Percentiles rank a stretch among this genome's conserved stretches.
Evolutionary conservation across 2,888 invertebrate species (phyloP).

Genomic region (Loripinus fragilis): DNA sequence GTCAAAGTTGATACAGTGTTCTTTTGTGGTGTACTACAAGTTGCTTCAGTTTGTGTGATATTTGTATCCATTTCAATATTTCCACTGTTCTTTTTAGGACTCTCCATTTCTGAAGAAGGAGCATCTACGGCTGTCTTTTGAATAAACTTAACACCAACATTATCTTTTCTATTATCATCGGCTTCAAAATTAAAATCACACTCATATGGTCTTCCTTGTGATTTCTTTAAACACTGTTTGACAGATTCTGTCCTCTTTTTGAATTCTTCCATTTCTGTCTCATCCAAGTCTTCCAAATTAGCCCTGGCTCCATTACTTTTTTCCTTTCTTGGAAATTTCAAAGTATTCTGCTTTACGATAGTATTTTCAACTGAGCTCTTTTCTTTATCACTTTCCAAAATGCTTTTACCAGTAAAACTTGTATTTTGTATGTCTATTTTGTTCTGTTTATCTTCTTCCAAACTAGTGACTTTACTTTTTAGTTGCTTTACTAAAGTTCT

Average conservation of each 20-base stretch:
- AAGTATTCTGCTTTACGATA: no score
- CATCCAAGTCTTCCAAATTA: conserved; percentile 13
- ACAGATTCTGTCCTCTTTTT: conserved; percentile 44
- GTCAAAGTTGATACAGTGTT: conserved; percentile 38
- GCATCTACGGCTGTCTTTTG: neutral
- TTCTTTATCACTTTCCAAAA: no score
- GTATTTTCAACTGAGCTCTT: no score
- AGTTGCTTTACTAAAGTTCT: no score
- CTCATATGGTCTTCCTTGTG: conserved; percentile 40
- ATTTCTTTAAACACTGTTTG: conserved; percentile 33
- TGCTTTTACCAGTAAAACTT: no score
- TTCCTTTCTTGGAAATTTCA: no score
- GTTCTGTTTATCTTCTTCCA: no score
- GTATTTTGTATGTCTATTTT: no score
- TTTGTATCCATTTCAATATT: neutral
- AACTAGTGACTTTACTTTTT: no score
- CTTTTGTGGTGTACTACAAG: conserved; percentile 28
- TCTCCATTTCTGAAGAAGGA: neutral
- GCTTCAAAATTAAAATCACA: conserved; percentile 54
- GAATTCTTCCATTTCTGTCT: conserved; percentile 47
- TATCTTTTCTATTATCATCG: neutral
- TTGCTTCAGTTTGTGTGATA: neutral
- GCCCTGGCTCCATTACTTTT: no score
- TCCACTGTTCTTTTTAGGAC: neutral
- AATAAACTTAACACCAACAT: neutral